Evolutionary conservation across 2,888 invertebrate genomes (phyloP).

Genomic region (Kryphioiulus occultus): DNA sequence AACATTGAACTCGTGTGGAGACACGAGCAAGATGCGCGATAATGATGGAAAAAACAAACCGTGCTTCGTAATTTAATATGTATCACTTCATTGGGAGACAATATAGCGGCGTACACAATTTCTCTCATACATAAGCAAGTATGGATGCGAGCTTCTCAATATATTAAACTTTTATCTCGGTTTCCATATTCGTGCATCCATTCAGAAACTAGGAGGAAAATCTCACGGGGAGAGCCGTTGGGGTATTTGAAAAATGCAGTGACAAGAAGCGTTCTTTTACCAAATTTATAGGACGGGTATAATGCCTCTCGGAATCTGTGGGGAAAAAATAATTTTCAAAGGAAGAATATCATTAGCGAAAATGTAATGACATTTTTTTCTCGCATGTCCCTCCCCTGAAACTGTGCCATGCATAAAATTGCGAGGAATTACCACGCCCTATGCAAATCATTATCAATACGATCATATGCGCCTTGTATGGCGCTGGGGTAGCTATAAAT

Average conservation of each 20-base stretch:
- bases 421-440: slow-evolving; percentile 20
- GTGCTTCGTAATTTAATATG: neutral
- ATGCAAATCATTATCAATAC: slow-evolving; percentile 39
- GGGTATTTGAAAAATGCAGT: slow-evolving; percentile 27
- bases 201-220: neutral
- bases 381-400: neutral
- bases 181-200: neutral
- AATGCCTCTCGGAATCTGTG: slow-evolving; percentile 19
- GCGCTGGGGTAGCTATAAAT: neutral
- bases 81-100: slow-evolving; percentile 29
- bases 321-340: slow-evolving; percentile 46
- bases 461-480: neutral
- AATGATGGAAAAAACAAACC: neutral
- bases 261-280: slow-evolving; percentile 32
- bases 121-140: slow-evolving; percentile 35
- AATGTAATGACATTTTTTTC: slow-evolving; percentile 30
- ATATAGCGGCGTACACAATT: neutral
- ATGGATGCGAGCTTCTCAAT: slow-evolving; percentile 19
- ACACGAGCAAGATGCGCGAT: neutral
- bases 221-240: slow-evolving; percentile 18
- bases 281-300: slow-evolving; percentile 32
- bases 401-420: slow-evolving; percentile 39
- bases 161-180: slow-evolving; percentile 40
- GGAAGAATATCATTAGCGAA: slow-evolving; percentile 43
- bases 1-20: neutral